Base-by-base conservation (phyloP, 2,888 invertebrate species). In the Agelastica alni region DNA sequence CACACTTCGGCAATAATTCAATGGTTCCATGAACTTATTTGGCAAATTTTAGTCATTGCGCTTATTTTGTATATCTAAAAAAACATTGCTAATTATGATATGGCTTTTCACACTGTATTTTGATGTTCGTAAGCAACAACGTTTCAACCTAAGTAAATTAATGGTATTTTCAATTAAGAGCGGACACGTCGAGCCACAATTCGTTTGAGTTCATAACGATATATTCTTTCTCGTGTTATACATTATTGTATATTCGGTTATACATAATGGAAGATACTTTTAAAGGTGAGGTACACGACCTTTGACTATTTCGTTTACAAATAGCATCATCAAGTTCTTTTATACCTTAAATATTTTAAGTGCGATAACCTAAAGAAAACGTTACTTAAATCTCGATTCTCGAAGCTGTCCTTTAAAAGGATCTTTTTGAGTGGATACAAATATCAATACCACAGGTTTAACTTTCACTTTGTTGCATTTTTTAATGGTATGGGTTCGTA, bases 161-260 rank as follows among this genome's bases (percentile, higher is more conserved):
- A 61, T 61, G 59, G 45, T 58, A 53, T 51, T 58, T 61, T 59
- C 59, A 61, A 61, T 61, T 59, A 61, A 53, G 48, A 41, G 12
- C 32, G 20, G 26, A 37, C 28, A 39, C 18, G 18, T 20, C 34
- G 9, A 16, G 14, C 14, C 26, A 55, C 51, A 49, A 55, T 58
- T 53, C 20, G 56, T 41, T 51, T 12, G 42, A 53, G 48, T 49
- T 52, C 30, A 22, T 59, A 53, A 59, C 54, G 54, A 59, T 42
- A 42, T 14, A 52, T 51, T 58, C 58, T 55, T 43, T 32, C 36
- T 9, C 2, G 12, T 34, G 34, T 46, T 36, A 36, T 16, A 22
- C 14, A 26, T 46, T 46, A 39, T 20, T 5, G 16, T 10, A 26
- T 26, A 46, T 46, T 46, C 26, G 46, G 37, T 20, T 39, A 39